phyloP scores from a whole-genome alignment of 2,797 vertebrate genomes.

The Sebastiscus albofasciatus region DNA sequence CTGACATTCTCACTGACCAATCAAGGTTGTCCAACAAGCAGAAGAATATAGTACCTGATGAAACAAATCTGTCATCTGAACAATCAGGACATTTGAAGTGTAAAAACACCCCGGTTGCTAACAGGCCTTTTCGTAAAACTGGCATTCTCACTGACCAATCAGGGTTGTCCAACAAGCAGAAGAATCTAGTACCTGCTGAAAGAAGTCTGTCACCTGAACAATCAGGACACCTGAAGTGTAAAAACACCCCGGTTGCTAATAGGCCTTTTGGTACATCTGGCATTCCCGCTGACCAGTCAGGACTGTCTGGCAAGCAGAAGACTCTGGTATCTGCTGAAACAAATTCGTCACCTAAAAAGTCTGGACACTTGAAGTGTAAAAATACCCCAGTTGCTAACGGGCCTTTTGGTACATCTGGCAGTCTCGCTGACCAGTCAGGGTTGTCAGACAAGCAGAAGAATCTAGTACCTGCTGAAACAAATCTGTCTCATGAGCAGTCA shows the following conservation, averaged over 20 bases:
- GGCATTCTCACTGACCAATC: too few species aligned
- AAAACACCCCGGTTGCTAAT: constrained; percentile 22
- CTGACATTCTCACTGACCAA: too few species aligned
- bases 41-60: too few species aligned
- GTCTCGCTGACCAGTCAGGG: constrained; percentile 25
- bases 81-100: too few species aligned
- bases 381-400: constrained; percentile 6
- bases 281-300: constrained; percentile 28
- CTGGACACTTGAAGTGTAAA: constrained; percentile 55
- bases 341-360: constrained; percentile 24
- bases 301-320: constrained; percentile 24
- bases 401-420: not conserved
- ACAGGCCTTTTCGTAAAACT: too few species aligned
- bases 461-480: constrained; percentile 27
- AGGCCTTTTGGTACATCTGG: constrained; percentile 1
- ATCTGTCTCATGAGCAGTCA: constrained; percentile 26
- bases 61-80: too few species aligned
- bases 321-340: constrained; percentile 26
- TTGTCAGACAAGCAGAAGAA: constrained; percentile 46
- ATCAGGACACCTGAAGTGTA: constrained; percentile 47
- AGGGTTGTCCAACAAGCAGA: too few species aligned
- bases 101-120: too few species aligned
- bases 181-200: constrained; percentile 24
- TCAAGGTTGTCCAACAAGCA: too few species aligned
- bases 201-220: constrained; percentile 27